Evolutionary conservation across 2,113 vertebrate species (phyloP).

Genomic region (Xiphophorus maculatus): DNA sequence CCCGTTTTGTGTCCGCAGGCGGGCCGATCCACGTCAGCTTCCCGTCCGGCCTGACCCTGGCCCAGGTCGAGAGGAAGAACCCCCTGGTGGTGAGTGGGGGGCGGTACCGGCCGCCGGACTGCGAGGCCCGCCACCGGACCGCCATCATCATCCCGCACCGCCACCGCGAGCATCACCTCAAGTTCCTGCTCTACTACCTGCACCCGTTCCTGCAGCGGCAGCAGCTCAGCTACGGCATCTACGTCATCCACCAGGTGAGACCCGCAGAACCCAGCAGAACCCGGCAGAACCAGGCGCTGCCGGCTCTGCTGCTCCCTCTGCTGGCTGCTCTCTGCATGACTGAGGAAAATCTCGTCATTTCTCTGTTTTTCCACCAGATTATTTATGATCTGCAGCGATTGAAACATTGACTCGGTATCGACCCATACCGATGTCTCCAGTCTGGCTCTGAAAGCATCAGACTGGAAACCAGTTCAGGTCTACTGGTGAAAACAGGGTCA

Average conservation of each 20-base stretch:
- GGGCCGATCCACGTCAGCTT: slow-evolving; percentile 83
- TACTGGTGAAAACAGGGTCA: no score
- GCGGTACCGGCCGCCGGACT: slow-evolving; percentile 81
- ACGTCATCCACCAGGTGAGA: slow-evolving; percentile 81
- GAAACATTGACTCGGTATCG: no score
- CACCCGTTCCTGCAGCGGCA: slow-evolving; percentile 85
- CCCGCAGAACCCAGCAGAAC: not conserved
- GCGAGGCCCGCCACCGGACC: slow-evolving; percentile 75
- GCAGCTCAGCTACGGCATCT: slow-evolving; percentile 83
- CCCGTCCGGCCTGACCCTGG: slow-evolving; percentile 75
- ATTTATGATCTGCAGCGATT: no score
- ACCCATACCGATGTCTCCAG: no score
- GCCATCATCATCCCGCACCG: slow-evolving; percentile 84
- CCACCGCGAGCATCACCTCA: slow-evolving; percentile 80
- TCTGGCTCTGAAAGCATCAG: no score
- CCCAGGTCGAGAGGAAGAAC: slow-evolving; percentile 77
- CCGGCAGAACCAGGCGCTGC: no score
- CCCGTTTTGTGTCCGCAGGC: slow-evolving; percentile 40
- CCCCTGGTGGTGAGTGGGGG: slow-evolving; percentile 80
- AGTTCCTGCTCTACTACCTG: slow-evolving; percentile 83
- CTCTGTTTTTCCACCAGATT: not conserved
- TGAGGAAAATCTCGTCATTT: no score
- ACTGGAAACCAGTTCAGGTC: no score
- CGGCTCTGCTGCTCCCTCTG: slow-evolving; percentile 2
- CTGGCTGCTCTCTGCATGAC: not conserved